Base-by-base conservation (phyloP, 2,113 vertebrate species). In the Myotis yumanensis region DNA sequence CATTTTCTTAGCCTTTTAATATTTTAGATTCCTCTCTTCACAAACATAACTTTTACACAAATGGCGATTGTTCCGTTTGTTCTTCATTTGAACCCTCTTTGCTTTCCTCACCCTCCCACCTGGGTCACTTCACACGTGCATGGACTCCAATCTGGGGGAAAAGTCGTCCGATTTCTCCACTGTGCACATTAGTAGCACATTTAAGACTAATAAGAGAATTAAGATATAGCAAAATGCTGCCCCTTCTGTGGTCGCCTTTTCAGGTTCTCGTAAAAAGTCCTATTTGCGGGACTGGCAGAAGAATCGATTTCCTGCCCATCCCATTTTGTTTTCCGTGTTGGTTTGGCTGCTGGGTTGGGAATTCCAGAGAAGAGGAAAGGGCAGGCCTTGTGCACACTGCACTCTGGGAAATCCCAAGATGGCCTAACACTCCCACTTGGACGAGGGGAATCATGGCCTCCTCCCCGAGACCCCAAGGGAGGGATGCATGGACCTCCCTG, bases 161-260 rank as follows among this genome's bases (percentile, higher is more conserved):
- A 69, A 35, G 11, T 54, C 22, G 43, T 76, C 48, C 22, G 32
- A 69, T 85, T 84, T 84, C 64, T 96, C 54, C 86, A 4, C 81
- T 62, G 4, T 91, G 23, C 23, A 91, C 52, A 57, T 91, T 54
- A 51, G 48, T 69, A 54, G 22, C 43, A 83, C 76, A 91, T 69
- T 91, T 35, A 91, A 85, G 79, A 83, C 51, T 15, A 81, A 1
- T 81, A 75, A n/a, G 43, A 94, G 43, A 93, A 94, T 95, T 79
- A 77, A 72, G 43, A 94, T 43, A 54, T 6, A 84, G 32, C 30
- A 30, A 66, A 84, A 80, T 62, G 2, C 11, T 66, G 3, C 23
- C 32, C 30, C 3, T 73, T 80, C 73, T 95, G 20, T 72, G 68
- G 95, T 93, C 69, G 35, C n/a, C 52, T 35, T 84, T 90, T 82